Conservation (phyloP, 2,888 invertebrate species). For the Oegoconia quadripuncta region DNA sequence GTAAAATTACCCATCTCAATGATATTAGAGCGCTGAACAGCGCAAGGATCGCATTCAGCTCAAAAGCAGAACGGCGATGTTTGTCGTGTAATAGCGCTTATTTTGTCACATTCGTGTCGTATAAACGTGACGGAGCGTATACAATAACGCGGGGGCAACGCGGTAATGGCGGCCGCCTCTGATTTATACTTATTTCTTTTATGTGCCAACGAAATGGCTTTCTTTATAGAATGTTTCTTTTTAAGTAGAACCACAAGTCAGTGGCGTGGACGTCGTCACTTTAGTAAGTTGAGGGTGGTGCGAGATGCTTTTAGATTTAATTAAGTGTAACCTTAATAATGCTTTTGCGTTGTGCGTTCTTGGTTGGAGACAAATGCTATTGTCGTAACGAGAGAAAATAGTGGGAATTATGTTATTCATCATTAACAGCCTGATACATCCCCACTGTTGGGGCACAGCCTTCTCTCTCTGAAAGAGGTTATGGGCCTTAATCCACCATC, state of each 20-base stretch:
- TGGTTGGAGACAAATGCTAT: slow-evolving; percentile 27
- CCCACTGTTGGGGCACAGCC: too few species aligned
- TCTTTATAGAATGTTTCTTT: slow-evolving; percentile 58
- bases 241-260: slow-evolving; percentile 43
- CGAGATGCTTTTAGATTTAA: slow-evolving; percentile 49
- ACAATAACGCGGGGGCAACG: slow-evolving; percentile 60
- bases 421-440: background rate
- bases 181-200: slow-evolving; percentile 76
- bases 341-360: slow-evolving; percentile 24
- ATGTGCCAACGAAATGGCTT: slow-evolving; percentile 66
- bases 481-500: too few species aligned
- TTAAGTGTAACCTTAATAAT: slow-evolving; percentile 40
- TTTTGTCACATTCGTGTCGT: slow-evolving; percentile 65
- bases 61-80: slow-evolving; percentile 40
- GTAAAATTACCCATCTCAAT: slow-evolving; percentile 35
- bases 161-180: slow-evolving; percentile 66
- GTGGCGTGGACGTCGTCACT: slow-evolving; percentile 34
- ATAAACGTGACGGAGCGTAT: slow-evolving; percentile 63
- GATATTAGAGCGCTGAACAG: slow-evolving; percentile 20
- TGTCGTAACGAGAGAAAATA: slow-evolving; percentile 15
- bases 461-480: too few species aligned
- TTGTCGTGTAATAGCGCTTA: slow-evolving; percentile 59
- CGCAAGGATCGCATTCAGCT: slow-evolving; percentile 27
- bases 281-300: slow-evolving; percentile 43
- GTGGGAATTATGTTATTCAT: background rate